Percentiles rank a stretch among this genome's conserved stretches.
phyloP scores from a whole-genome alignment of 2,797 vertebrate genomes.

The Ctenopoma multispine region DNA sequence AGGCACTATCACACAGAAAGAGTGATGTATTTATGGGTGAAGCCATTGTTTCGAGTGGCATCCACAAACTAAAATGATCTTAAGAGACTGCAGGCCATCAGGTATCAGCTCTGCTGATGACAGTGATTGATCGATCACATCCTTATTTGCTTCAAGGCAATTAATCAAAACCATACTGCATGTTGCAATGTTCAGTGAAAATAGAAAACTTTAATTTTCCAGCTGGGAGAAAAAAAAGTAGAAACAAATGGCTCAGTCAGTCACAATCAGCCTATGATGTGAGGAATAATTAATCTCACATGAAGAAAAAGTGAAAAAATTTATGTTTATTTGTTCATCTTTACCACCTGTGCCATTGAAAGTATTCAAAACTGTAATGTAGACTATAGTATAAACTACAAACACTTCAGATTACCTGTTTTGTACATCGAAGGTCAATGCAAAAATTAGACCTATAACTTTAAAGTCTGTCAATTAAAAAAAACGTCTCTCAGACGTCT shows the following conservation, averaged over 20 bases:
- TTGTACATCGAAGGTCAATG: too few relatives aligned
- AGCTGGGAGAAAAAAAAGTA: neutral
- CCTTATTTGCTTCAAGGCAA: slow-evolving; percentile 16
- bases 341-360: too few relatives aligned
- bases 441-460: too few relatives aligned
- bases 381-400: too few relatives aligned
- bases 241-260: neutral
- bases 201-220: neutral
- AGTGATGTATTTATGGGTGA: slow-evolving; percentile 7
- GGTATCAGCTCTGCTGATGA: slow-evolving; percentile 24
- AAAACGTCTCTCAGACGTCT: too few relatives aligned
- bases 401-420: too few relatives aligned
- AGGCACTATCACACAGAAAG: slow-evolving; percentile 4
- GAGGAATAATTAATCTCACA: neutral
- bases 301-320: neutral
- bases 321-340: too few relatives aligned
- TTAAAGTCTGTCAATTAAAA: too few relatives aligned
- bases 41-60: slow-evolving; percentile 8
- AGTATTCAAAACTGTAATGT: too few relatives aligned
- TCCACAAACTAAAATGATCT: slow-evolving; percentile 26
- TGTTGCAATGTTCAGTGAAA: slow-evolving; percentile 1
- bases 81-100: slow-evolving; percentile 16
- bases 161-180: slow-evolving; percentile 22
- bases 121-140: slow-evolving; percentile 41
- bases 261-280: slow-evolving; percentile 14